phyloP scores from a whole-genome alignment of 2,888 invertebrate species.

The Ephialtes manifestator region DNA sequence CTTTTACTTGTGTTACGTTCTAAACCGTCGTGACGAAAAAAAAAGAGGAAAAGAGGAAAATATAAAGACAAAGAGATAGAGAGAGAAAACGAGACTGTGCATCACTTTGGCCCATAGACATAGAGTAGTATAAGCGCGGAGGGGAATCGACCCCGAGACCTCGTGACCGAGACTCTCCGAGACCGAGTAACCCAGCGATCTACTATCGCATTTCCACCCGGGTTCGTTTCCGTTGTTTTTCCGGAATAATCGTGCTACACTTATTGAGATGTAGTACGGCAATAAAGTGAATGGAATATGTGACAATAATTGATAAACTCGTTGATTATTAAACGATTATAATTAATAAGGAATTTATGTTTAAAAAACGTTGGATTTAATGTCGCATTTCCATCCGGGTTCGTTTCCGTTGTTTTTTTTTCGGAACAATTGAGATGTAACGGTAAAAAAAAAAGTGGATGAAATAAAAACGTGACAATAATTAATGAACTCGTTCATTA shows the following conservation, averaged over 20 bases:
- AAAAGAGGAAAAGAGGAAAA: background rate
- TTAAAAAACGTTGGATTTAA: no score
- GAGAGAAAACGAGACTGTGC: conserved; percentile 8
- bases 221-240: conserved; percentile 17
- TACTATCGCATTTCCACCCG: conserved; percentile 1
- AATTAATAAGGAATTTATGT: no score
- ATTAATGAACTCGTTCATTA: no score
- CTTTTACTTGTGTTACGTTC: conserved; percentile 30
- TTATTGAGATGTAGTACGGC: conserved; percentile 16
- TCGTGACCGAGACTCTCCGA: conserved; percentile 63
- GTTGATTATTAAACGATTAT: conserved; percentile 32
- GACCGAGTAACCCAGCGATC: conserved; percentile 43
- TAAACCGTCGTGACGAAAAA: background rate
- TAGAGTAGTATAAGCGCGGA: conserved; percentile 5
- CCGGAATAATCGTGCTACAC: conserved; percentile 1
- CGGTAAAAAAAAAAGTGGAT: no score
- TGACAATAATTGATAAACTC: conserved; percentile 19
- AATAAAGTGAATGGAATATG: conserved; percentile 1
- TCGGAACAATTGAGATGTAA: no score
- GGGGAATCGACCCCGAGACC: conserved; percentile 65
- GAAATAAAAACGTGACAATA: no score
- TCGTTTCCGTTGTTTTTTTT: no score
- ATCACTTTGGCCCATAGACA: conserved; percentile 33
- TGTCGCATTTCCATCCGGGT: no score
- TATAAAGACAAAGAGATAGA: background rate